Conservation (phyloP, 2,888 invertebrate species). For the Agrochola macilenta region DNA sequence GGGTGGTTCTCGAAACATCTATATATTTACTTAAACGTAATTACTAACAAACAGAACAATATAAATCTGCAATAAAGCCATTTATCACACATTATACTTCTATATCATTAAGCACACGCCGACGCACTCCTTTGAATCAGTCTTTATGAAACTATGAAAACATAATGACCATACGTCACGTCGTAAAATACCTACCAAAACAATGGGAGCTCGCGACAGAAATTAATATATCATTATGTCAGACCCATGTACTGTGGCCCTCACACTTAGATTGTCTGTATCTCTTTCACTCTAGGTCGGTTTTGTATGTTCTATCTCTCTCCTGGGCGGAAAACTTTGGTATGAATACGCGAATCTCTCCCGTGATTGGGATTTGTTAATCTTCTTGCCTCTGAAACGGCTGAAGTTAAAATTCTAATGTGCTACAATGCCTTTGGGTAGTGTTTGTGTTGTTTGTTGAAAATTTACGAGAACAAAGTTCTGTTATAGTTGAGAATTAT, state of each 20-base stretch:
- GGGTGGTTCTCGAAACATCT: neutral
- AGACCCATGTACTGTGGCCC: conserved; percentile 84
- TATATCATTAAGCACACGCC: conserved; percentile 86
- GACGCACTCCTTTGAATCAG: conserved; percentile 79
- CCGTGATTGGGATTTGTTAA: conserved; percentile 89
- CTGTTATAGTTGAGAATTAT: conserved; percentile 63
- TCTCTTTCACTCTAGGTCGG: conserved; percentile 67
- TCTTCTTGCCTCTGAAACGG: conserved; percentile 81
- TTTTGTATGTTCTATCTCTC: conserved; percentile 64
- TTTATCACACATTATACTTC: conserved; percentile 82
- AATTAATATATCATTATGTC: conserved; percentile 91
- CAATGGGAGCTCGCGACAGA: conserved; percentile 89
- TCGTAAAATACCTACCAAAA: conserved; percentile 89
- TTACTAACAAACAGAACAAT: conserved; percentile 49
- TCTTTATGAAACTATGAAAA: conserved; percentile 90
- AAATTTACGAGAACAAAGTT: conserved; percentile 65
- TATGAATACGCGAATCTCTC: conserved; percentile 85
- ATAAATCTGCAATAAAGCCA: conserved; percentile 70
- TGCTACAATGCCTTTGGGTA: conserved; percentile 82
- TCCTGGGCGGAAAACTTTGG: conserved; percentile 83
- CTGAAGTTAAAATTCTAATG: conserved; percentile 86
- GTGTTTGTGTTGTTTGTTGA: conserved; percentile 71
- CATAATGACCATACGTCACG: conserved; percentile 90
- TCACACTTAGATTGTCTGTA: conserved; percentile 68
- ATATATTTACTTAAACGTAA: neutral